These are phyloP conservation scores for Dasyprocta punctata DNA, from an alignment of 2,113 vertebrate species.

Conservation along the genomic window DNA sequence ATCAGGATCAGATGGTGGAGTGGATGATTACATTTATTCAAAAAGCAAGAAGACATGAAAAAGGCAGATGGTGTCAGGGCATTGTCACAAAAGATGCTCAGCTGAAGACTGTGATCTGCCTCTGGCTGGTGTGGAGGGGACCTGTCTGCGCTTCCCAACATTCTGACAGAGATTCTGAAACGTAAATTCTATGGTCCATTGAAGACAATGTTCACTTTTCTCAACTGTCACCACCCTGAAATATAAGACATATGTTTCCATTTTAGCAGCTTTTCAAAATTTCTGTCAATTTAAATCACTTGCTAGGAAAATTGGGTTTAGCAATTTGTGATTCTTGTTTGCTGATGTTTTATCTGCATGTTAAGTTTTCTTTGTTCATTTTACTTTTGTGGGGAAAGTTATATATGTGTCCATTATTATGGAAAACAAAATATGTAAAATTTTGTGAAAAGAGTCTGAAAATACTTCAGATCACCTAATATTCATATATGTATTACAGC, in stretches of 20 bases:
- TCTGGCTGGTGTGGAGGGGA: slow-evolving; percentile 52
- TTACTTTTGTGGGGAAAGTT: neutral
- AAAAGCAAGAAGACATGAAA: slow-evolving; percentile 36
- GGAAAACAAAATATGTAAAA: neutral
- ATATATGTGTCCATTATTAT: neutral
- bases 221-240: slow-evolving; percentile 62
- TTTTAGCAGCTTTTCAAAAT: slow-evolving; percentile 53
- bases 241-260: slow-evolving; percentile 55
- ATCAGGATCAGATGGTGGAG: neutral
- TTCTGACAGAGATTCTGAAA: slow-evolving; percentile 48
- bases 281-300: slow-evolving; percentile 65
- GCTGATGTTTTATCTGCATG: slow-evolving; percentile 6
- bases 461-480: neutral
- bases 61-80: slow-evolving; percentile 13
- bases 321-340: slow-evolving; percentile 1
- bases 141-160: neutral
- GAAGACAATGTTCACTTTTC: slow-evolving; percentile 26
- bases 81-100: slow-evolving; percentile 27
- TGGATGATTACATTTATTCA: neutral
- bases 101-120: neutral
- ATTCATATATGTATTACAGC: neutral
- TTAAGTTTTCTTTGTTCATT: neutral
- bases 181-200: slow-evolving; percentile 34
- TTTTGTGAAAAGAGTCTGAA: neutral
- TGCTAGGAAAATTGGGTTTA: neutral